Conservation (phyloP, 1,140 invertebrate genomes). For the Cherax quadricarinatus region DNA sequence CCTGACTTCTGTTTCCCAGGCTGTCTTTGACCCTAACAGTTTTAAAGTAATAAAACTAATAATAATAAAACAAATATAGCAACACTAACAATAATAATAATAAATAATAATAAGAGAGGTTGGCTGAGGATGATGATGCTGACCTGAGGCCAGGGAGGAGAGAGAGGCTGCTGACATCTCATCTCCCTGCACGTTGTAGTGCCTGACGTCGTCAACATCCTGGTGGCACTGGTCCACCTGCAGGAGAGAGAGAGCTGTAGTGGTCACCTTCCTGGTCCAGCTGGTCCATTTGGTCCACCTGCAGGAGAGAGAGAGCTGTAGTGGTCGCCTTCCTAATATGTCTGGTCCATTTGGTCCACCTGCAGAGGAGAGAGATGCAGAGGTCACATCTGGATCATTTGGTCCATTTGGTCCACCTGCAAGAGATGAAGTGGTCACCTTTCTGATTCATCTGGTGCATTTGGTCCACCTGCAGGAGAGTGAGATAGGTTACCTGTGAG, state of each 20-base stretch:
- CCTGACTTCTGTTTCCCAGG: no score
- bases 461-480: neutral
- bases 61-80: no score
- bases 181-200: conserved; percentile 49
- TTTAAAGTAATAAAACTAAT: no score
- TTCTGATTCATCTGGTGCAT: neutral
- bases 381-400: neutral
- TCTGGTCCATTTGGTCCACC: neutral
- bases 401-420: neutral
- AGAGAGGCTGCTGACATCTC: conserved; percentile 60
- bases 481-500: neutral
- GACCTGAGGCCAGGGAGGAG: conserved; percentile 58
- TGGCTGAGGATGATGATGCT: neutral
- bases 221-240: conserved; percentile 57
- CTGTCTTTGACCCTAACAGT: no score
- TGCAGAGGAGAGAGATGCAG: neutral
- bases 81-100: no score
- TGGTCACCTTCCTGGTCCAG: no score
- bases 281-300: conserved; percentile 17
- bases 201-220: conserved; percentile 55
- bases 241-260: neutral
- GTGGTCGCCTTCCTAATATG: no score
- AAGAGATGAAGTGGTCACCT: neutral
- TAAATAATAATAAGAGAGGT: no score
- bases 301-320: neutral